Conservation (phyloP, 2,888 invertebrate species). For the Dryococelus australis region DNA sequence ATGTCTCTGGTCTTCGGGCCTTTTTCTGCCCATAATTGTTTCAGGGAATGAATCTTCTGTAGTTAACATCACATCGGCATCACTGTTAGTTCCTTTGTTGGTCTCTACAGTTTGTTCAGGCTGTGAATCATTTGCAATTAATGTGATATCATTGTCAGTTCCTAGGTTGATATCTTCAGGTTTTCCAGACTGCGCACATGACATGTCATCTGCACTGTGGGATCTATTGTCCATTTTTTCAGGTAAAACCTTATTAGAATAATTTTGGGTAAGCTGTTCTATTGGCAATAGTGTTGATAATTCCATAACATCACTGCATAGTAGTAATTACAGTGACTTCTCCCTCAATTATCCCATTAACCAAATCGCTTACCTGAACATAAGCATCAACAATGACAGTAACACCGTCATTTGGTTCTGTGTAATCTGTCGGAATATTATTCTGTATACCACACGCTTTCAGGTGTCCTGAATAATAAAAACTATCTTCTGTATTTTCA, state of each 20-base stretch:
- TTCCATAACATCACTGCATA: background rate
- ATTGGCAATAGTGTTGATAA: no score
- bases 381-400: constrained; percentile 3
- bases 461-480: no score
- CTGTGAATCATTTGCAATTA: background rate
- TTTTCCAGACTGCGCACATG: background rate
- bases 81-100: background rate
- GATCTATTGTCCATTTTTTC: no score
- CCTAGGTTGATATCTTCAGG: background rate
- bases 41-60: background rate
- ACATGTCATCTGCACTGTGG: no score
- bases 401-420: background rate
- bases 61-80: background rate
- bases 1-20: background rate
- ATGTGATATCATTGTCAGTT: background rate
- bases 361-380: background rate
- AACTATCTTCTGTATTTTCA: no score
- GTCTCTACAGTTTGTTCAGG: background rate
- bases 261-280: no score
- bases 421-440: background rate
- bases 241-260: background rate
- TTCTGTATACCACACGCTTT: background rate
- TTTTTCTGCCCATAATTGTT: background rate
- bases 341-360: background rate
- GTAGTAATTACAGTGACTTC: background rate